Percentiles rank a stretch among this genome's conserved stretches.
phyloP scores from a whole-genome alignment of 2,797 vertebrate genomes.

The Eulemur coronatus region DNA sequence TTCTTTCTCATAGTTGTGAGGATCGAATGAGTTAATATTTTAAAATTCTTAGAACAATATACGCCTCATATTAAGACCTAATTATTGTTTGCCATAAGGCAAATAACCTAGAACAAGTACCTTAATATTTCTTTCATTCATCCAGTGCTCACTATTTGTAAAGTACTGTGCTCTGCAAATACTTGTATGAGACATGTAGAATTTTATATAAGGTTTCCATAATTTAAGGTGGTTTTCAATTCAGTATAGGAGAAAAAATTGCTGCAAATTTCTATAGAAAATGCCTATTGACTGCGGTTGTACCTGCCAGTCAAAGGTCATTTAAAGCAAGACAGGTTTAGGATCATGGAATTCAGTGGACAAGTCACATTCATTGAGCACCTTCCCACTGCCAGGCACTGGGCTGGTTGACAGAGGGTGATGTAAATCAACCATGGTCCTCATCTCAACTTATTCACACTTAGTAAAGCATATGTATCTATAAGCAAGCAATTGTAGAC shows the following conservation, averaged over 20 bases:
- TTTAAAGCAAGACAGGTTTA: neutral
- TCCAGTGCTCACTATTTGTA: neutral
- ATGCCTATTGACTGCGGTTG: neutral
- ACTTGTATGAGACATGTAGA: neutral
- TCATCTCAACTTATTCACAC: neutral
- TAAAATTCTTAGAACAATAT: neutral
- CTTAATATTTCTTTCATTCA: neutral
- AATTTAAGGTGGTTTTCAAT: neutral
- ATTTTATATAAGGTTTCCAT: neutral
- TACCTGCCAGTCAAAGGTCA: neutral
- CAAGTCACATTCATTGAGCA: neutral
- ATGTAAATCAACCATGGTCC: neutral
- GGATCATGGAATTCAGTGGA: neutral
- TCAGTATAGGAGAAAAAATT: neutral
- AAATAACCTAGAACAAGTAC: neutral
- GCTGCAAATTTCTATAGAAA: neutral
- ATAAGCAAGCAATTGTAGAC: neutral
- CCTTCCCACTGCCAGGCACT: neutral
- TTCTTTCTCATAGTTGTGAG: neutral
- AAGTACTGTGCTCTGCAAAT: neutral
- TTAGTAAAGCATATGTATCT: neutral
- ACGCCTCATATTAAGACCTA: neutral
- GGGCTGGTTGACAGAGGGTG: fast-evolving
- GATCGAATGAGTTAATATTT: neutral
- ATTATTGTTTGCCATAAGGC: neutral